Evolutionary conservation across 2,113 vertebrate species (phyloP).

Genomic region (Pycnonotus jocosus): DNA sequence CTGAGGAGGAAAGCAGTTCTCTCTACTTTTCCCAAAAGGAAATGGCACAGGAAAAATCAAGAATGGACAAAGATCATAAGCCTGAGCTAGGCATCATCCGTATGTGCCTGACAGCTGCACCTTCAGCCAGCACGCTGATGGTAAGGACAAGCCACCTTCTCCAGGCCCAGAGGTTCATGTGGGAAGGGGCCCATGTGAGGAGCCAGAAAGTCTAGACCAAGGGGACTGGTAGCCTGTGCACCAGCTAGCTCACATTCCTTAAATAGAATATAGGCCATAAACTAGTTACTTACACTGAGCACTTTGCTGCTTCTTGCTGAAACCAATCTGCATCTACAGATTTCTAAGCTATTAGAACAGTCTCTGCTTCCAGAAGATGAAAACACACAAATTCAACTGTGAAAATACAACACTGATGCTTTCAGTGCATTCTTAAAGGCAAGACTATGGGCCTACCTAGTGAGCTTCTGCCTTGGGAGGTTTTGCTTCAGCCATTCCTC

Average conservation of each 20-base stretch:
- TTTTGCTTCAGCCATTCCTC: background rate
- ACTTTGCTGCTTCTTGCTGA: background rate
- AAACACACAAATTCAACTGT: background rate
- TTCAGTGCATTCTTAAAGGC: background rate
- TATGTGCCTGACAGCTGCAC: accelerated
- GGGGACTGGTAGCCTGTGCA: background rate
- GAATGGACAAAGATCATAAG: background rate
- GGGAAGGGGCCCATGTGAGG: accelerated
- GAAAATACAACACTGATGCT: background rate
- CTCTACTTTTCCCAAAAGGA: background rate
- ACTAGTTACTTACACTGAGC: background rate
- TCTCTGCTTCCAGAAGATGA: background rate
- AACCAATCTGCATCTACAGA: background rate
- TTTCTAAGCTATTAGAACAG: background rate
- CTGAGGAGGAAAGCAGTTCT: background rate
- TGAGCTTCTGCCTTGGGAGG: background rate
- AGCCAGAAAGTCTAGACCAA: background rate
- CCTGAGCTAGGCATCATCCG: background rate
- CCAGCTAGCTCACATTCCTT: background rate
- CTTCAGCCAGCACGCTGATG: background rate
- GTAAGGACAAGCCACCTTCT: background rate
- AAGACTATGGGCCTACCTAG: background rate
- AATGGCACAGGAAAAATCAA: background rate
- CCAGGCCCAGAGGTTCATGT: background rate
- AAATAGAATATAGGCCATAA: background rate